Conservation (phyloP, 2,888 invertebrate genomes). For the Pristionchus japonicus region DNA sequence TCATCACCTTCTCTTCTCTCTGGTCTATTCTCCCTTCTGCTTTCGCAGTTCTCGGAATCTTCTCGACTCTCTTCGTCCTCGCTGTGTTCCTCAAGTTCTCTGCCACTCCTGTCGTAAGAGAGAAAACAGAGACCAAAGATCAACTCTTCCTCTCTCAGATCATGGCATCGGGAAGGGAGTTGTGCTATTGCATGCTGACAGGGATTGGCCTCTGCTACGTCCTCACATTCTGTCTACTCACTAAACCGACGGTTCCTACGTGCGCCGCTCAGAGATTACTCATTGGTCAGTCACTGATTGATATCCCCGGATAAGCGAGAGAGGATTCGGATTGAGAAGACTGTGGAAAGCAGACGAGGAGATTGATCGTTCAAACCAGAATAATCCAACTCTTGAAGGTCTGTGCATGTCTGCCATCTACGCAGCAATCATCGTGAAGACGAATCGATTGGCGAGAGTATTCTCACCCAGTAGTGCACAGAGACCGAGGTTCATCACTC, state of each 20-base stretch:
- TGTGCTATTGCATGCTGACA: slow-evolving; percentile 83
- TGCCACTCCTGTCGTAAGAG: slow-evolving; percentile 80
- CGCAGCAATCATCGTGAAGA: slow-evolving; percentile 85
- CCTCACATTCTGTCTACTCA: slow-evolving; percentile 83
- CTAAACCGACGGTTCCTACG: slow-evolving; percentile 81
- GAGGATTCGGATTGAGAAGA: not conserved
- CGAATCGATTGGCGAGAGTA: slow-evolving; percentile 84
- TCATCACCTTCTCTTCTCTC: slow-evolving; percentile 78
- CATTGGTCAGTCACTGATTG: slow-evolving; percentile 55
- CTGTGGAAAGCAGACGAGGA: not conserved
- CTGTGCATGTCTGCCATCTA: slow-evolving; percentile 85
- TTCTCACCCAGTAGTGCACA: slow-evolving; percentile 84
- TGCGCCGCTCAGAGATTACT: slow-evolving; percentile 78
- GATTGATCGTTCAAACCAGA: not conserved
- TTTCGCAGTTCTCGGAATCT: slow-evolving; percentile 81
- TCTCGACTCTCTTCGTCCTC: slow-evolving; percentile 80
- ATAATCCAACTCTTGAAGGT: slow-evolving; percentile 76
- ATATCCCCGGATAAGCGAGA: not conserved
- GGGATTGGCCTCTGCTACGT: slow-evolving; percentile 84
- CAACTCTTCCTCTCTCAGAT: slow-evolving; percentile 77
- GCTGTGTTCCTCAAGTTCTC: slow-evolving; percentile 81
- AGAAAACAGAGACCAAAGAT: not conserved
- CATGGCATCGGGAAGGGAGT: slow-evolving; percentile 85
- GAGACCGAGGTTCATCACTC: slow-evolving; percentile 84
- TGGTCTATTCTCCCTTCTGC: slow-evolving; percentile 83